phyloP scores from a whole-genome alignment of 2,113 vertebrate genomes.

The Scophthalmus maximus region DNA sequence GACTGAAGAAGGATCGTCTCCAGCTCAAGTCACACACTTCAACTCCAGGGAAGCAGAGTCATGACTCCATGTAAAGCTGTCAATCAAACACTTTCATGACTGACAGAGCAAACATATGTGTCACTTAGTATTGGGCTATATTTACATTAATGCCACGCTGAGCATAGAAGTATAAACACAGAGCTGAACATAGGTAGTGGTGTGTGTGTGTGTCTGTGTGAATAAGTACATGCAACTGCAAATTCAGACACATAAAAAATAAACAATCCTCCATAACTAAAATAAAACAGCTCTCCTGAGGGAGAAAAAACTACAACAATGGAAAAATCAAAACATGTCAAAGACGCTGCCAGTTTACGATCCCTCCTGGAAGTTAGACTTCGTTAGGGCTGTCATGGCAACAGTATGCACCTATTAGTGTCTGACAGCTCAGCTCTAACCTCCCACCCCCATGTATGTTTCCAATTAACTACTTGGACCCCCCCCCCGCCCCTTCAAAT shows the following conservation, averaged over 20 bases:
- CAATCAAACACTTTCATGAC: conserved; percentile 48
- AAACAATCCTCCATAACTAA: conserved; percentile 2
- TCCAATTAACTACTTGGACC: conserved; percentile 33
- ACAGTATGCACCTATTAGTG: conserved; percentile 27
- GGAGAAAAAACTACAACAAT: neutral
- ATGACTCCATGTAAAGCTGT: conserved; percentile 48
- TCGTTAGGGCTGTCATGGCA: conserved; percentile 5
- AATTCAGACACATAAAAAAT: neutral
- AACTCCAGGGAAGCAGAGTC: conserved; percentile 25
- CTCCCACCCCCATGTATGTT: conserved; percentile 18
- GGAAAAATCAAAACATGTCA: conserved; percentile 33
- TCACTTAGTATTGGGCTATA: conserved; percentile 31
- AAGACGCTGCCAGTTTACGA: conserved; percentile 17
- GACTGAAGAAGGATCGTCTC: conserved; percentile 13
- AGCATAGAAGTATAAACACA: neutral
- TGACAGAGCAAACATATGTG: conserved; percentile 49
- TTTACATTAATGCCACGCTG: conserved; percentile 23
- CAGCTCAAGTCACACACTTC: conserved; percentile 32
- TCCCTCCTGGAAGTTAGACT: conserved; percentile 14
- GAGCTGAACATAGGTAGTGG: conserved; percentile 9
- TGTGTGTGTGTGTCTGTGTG: neutral
- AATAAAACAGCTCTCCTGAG: conserved; percentile 10
- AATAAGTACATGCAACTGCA: neutral
- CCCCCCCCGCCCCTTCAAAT: conserved; percentile 16
- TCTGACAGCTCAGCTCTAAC: conserved; percentile 28